Evolutionary conservation across 2,797 vertebrate genomes (phyloP).

Genomic region (Spatula versicolor): DNA sequence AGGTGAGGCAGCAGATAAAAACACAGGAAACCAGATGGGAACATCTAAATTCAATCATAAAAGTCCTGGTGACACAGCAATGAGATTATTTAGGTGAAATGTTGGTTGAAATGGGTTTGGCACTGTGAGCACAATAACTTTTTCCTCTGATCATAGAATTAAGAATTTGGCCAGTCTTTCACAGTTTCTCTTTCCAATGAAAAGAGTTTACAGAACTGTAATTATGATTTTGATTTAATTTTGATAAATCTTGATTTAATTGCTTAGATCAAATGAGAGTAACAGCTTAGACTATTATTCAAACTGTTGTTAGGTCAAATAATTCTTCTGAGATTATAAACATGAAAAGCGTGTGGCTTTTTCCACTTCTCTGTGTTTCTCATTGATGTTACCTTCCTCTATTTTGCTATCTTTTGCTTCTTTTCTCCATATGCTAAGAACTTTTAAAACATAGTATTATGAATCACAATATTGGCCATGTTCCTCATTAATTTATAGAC

Average conservation of each 20-base stretch:
- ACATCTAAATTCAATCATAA: neutral
- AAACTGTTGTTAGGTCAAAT: neutral
- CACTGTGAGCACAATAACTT: neutral
- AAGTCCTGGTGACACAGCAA: neutral
- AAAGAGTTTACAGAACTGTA: neutral
- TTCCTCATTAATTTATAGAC: neutral
- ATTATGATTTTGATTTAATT: neutral
- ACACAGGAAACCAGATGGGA: neutral
- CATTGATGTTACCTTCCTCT: neutral
- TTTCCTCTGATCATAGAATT: neutral
- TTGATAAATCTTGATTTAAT: neutral
- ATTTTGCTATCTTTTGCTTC: neutral
- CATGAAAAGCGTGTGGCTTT: fast-evolving
- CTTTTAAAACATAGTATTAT: neutral
- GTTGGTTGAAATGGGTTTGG: neutral
- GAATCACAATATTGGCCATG: neutral
- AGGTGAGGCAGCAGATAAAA: neutral
- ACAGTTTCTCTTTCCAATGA: neutral
- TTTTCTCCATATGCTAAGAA: neutral
- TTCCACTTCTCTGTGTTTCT: neutral
- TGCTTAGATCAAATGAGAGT: neutral
- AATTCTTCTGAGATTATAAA: neutral
- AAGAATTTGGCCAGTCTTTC: neutral
- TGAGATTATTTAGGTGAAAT: neutral
- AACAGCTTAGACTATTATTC: neutral